Evolutionary conservation across 2,888 invertebrate genomes (phyloP).

Genomic region (Junonia oenone): DNA sequence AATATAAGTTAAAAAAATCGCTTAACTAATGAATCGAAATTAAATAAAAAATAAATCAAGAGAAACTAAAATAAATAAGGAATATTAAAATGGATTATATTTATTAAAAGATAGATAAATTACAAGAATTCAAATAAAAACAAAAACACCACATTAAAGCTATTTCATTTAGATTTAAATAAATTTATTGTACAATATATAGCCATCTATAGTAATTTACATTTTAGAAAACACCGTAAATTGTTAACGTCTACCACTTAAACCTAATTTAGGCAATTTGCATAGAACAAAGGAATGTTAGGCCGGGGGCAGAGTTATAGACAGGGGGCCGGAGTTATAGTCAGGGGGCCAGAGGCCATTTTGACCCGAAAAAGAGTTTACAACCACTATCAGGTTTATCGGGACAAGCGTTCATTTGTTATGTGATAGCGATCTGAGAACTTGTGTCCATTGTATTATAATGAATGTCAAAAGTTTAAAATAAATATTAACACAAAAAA

Average conservation of each 20-base stretch:
- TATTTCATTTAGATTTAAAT: no score
- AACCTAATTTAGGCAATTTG: not conserved
- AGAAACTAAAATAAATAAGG: no score
- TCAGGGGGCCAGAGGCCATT: not conserved
- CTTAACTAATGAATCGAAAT: no score
- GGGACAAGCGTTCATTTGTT: slow-evolving; percentile 17
- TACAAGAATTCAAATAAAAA: no score
- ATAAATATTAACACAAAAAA: no score
- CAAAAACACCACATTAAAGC: no score
- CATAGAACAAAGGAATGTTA: not conserved
- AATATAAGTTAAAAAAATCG: no score
- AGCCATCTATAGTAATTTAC: not conserved
- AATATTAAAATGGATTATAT: no score
- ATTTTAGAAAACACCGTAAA: not conserved
- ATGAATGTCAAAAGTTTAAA: no score
- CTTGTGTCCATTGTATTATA: slow-evolving; percentile 25
- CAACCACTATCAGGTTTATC: slow-evolving; percentile 13
- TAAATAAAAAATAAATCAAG: no score
- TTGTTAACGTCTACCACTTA: not conserved
- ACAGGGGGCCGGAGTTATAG: not conserved
- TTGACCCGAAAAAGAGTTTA: slow-evolving; percentile 5
- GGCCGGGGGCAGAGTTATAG: not conserved
- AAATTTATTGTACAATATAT: no score
- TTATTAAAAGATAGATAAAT: no score
- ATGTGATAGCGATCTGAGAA: slow-evolving; percentile 23